phyloP scores from a whole-genome alignment of 2,113 vertebrate species.

The Pan paniscus region DNA sequence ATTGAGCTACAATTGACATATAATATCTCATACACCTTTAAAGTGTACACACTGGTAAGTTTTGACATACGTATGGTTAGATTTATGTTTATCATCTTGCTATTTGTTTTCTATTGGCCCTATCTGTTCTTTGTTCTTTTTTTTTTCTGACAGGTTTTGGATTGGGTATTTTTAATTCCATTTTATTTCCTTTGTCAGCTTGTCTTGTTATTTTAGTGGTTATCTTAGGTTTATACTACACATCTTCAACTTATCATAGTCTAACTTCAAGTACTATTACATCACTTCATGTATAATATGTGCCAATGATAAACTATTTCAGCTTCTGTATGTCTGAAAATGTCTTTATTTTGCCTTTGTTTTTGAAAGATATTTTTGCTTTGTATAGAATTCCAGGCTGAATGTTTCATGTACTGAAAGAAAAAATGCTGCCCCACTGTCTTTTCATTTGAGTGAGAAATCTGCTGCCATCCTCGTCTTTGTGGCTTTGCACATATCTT shows the following conservation, averaged over 20 bases:
- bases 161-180: neutral
- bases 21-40: neutral
- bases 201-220: neutral
- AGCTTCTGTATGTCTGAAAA: neutral
- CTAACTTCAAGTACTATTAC: neutral
- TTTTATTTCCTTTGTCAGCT: neutral
- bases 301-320: neutral
- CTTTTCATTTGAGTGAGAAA: neutral
- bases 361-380: neutral
- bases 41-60: neutral
- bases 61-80: neutral
- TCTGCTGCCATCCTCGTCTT: neutral
- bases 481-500: neutral
- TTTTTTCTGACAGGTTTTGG: neutral
- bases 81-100: neutral
- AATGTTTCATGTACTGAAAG: neutral
- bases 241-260: neutral
- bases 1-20: neutral
- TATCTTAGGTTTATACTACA: neutral
- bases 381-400: neutral
- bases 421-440: neutral
- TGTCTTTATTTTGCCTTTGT: neutral
- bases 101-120: neutral
- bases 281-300: neutral
- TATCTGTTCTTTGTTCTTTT: neutral